Evolutionary conservation across 2,888 invertebrate genomes (phyloP), one percentile per base, ranked within the genome.

Genomic region (Aphodius granarius): DNA sequence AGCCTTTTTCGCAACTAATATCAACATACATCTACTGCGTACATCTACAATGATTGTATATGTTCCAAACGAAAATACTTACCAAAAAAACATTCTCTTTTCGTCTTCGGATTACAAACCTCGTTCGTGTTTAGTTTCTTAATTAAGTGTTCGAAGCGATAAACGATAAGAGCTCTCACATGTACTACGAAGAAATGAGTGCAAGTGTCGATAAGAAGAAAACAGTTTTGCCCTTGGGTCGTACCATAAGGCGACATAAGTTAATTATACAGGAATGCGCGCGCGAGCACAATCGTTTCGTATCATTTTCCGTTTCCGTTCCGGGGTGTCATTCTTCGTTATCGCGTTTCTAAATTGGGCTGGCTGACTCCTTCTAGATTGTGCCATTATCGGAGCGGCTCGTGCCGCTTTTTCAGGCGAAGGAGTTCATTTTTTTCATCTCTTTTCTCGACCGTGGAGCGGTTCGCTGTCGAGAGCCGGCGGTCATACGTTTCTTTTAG

Each of bases 291-390:
- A 68, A 68, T 68, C 68, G 20, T 22, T 68, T 22, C 68, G 21
- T 78, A 79, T 78, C 80, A 79, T 77, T 80, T 82, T 83, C 83
- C 83, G 83, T 80, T 83, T 83, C 83, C 83, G 80, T 79, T 3
- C 43, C 80, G 71, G 68, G 78, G 79, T 81, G 81, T 80, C 82
- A 78, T 78, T 80, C 78, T 82, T 82, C 81, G 79, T 80, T 63
- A 70, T 64, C 73, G 76, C 73, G 75, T 77, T 78, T 76, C 73
- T 75, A 79, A 78, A 77, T 70, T 71, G 64, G 74, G 71, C 70
- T 78, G 78, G 78, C 78, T 78, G 77, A 77, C 78, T 80, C 80
- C 81, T 80, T 81, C 72, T 62, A 76, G 78, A 79, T 79, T 78
- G 76, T 78, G 76, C 16, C 20, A 21, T 75, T 79, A 78, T 78